Evolutionary conservation across 2,797 vertebrate genomes (phyloP), one percentile per base, ranked within the genome.

Genomic region (Nannoperca australis): DNA sequence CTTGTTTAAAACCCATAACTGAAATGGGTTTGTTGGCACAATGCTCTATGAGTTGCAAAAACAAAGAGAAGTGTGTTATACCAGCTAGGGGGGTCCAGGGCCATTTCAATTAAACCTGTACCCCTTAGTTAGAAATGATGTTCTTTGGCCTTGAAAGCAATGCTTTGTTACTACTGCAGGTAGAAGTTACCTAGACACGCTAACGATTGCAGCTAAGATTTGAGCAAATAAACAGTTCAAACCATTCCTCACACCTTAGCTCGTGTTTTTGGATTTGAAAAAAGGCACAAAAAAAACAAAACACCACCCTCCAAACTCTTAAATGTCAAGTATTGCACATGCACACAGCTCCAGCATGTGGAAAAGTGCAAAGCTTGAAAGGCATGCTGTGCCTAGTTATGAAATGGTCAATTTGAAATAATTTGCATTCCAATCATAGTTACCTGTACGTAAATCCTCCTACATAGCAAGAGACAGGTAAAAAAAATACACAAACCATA

Each of bases 1-100:
- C 10, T 56, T 30, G 49, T 79, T 79, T 45, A 34, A 75, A 70
- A 54, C 24, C 44, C 10, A 12, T 20, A 56, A 65, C 18, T 65
- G 61, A 54, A 42, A 53, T n/a, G n/a, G 42, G 44, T 30, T 50
- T 65, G 38, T 36, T 27, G 38, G n/a, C 24, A 50, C 22, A 66
- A 49, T 10, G 42, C 36, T 22, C 54, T 47, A 7, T 17, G 49
- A 59, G 30, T 22, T 51, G 49, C 49, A 51, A 5, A 22, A n/a
- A 27, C n/a, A 24, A 30, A 67, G 13, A 60, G 8, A 30, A 14
- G 15, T 36, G 40, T 18, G 12, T 49, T 40, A 27, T 20, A 40
- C 36, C 36, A 38, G 8, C 36, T 38, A 38, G 36, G 9, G 10
- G 36, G 36, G 36, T 38, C 36, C 9, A 10, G 36, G 8, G 36